phyloP scores from a whole-genome alignment of 2,888 invertebrate genomes.

The Aphrophora alni region DNA sequence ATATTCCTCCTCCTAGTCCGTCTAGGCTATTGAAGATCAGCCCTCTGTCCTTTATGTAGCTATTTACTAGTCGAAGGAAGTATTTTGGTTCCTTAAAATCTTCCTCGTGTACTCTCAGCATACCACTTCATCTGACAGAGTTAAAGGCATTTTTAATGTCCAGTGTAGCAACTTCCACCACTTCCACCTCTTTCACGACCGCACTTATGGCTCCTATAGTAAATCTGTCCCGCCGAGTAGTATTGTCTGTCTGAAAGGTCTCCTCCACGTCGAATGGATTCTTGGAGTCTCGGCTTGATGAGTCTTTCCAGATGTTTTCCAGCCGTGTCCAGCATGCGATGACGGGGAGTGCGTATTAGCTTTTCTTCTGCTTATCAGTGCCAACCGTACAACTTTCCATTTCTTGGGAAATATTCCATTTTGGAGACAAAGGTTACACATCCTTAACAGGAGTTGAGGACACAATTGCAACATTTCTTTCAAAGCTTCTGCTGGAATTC shows the following conservation, averaged over 20 bases:
- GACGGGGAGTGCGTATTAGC: slow-evolving; percentile 4
- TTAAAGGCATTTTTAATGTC: background rate
- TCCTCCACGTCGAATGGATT: background rate
- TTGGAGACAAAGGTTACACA: slow-evolving; percentile 25
- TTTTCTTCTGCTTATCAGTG: slow-evolving; percentile 25
- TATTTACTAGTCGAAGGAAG: slow-evolving; percentile 41
- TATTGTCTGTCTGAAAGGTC: slow-evolving; percentile 10
- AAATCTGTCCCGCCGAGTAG: slow-evolving; percentile 38
- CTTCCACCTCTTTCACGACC: background rate
- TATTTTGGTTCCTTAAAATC: slow-evolving; percentile 34
- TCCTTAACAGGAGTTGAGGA: background rate
- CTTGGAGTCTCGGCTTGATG: background rate
- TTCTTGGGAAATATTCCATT: slow-evolving; percentile 26
- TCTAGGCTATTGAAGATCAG: slow-evolving; percentile 38
- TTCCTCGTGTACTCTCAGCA: background rate
- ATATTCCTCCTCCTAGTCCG: slow-evolving; percentile 30
- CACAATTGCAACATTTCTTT: slow-evolving; percentile 16
- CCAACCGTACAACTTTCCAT: slow-evolving; percentile 19
- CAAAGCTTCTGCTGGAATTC: slow-evolving; percentile 26
- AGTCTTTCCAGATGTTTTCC: slow-evolving; percentile 34
- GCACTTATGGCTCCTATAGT: background rate
- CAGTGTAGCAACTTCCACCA: background rate
- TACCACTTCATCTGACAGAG: background rate
- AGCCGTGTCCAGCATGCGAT: slow-evolving; percentile 31
- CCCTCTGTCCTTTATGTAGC: slow-evolving; percentile 42